Evolutionary conservation across 2,113 vertebrate species (phyloP).

Genomic region (Eclectus roratus): DNA sequence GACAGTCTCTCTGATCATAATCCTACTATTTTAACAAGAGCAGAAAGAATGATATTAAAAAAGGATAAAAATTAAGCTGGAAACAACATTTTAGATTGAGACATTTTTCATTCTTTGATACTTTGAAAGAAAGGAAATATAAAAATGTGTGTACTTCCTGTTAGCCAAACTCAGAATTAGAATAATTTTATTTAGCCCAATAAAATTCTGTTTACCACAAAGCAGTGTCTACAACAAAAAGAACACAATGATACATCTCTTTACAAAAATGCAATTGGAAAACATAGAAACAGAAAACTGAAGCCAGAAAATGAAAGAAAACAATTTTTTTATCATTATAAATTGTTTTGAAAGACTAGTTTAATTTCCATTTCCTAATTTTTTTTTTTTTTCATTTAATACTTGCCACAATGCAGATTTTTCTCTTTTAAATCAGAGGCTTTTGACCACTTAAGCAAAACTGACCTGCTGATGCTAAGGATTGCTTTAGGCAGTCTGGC

Average conservation of each 20-base stretch:
- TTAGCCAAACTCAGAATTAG: neutral
- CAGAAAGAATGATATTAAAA: neutral
- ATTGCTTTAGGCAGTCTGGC: neutral
- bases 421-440: neutral
- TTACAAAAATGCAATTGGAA: neutral
- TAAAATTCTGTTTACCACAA: slow-evolving; percentile 16
- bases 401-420: fast-evolving
- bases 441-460: neutral
- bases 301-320: slow-evolving; percentile 28
- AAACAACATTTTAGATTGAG: neutral
- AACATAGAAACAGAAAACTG: neutral
- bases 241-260: neutral
- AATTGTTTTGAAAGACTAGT: neutral
- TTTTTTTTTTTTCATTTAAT: neutral
- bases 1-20: neutral
- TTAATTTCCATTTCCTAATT: neutral
- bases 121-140: neutral
- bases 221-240: slow-evolving; percentile 15
- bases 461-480: neutral
- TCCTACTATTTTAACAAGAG: neutral
- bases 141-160: neutral
- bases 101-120: neutral
- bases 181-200: neutral
- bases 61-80: neutral
- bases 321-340: neutral